These are phyloP conservation scores for Agrilus biguttatus DNA, from an alignment of 2,888 invertebrate species.

Conservation along the genomic window DNA sequence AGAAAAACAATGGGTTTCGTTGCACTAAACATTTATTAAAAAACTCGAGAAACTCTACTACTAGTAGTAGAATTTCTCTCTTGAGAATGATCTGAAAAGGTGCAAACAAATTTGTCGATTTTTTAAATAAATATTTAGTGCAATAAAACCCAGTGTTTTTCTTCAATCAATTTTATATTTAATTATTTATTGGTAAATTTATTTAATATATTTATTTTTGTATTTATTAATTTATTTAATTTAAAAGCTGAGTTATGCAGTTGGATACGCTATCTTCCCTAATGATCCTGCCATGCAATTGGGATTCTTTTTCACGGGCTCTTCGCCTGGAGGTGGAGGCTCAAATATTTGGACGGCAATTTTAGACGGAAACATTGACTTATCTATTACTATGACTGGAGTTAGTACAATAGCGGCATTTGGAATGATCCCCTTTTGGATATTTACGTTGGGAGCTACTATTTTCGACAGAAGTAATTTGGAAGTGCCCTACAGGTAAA, in stretches of 20 bases:
- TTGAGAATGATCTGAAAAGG: too few species aligned
- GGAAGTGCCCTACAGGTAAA: slow-evolving; percentile 55
- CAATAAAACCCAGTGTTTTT: too few species aligned
- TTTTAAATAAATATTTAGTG: too few species aligned
- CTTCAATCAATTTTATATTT: too few species aligned
- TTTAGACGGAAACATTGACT: slow-evolving; percentile 79
- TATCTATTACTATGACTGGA: slow-evolving; percentile 92
- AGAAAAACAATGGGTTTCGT: too few species aligned
- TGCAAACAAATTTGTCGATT: too few species aligned
- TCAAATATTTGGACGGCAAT: slow-evolving; percentile 94
- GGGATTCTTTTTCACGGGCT: slow-evolving; percentile 81
- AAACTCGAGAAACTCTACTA: too few species aligned
- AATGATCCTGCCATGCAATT: slow-evolving; percentile 54
- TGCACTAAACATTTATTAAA: too few species aligned
- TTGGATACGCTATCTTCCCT: slow-evolving; percentile 60
- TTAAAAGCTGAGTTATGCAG: slow-evolving; percentile 52
- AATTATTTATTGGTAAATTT: too few species aligned
- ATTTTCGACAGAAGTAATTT: slow-evolving; percentile 53
- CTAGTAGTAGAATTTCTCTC: too few species aligned
- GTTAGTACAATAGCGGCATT: slow-evolving; percentile 69
- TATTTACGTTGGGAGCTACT: slow-evolving; percentile 66
- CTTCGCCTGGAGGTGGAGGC: slow-evolving; percentile 87
- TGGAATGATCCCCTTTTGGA: slow-evolving; percentile 83
- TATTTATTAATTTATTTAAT: too few species aligned
- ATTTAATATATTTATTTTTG: neutral